phyloP scores from a whole-genome alignment of 2,797 vertebrate genomes.

The Holocentrus rufus region DNA sequence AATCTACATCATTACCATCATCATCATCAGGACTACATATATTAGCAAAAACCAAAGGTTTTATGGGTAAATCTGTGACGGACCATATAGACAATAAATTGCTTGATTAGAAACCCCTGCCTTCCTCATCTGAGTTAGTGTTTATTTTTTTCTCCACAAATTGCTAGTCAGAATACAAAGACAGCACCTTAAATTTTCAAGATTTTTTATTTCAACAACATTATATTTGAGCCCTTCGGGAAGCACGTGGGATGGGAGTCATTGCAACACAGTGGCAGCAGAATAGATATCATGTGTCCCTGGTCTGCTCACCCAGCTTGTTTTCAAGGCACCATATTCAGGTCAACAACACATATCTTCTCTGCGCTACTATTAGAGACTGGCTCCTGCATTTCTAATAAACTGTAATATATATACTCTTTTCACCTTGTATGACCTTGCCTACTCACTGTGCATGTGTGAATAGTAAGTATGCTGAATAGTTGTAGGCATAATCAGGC shows the following conservation, averaged over 20 bases:
- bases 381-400: slow-evolving; percentile 12
- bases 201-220: slow-evolving; percentile 23
- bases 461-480: slow-evolving; percentile 14
- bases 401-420: not conserved
- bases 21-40: not conserved
- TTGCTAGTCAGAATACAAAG: not conserved
- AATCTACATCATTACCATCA: too few relatives aligned
- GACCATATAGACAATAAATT: not conserved
- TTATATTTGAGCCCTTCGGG: slow-evolving; percentile 32
- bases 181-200: not conserved
- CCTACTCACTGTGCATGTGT: not conserved
- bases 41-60: not conserved
- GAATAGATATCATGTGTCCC: slow-evolving; percentile 70
- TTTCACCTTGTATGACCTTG: not conserved
- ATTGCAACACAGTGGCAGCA: slow-evolving; percentile 65
- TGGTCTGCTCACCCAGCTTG: slow-evolving; percentile 58
- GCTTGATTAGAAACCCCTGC: not conserved
- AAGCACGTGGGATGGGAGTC: slow-evolving; percentile 35
- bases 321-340: slow-evolving; percentile 70
- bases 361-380: slow-evolving; percentile 15
- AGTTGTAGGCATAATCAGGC: not conserved
- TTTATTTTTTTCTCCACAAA: not conserved
- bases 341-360: slow-evolving; percentile 60
- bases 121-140: not conserved
- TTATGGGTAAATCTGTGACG: not conserved